Conservation (phyloP, 2,888 invertebrate species). For the Dolichomitus sp. region DNA sequence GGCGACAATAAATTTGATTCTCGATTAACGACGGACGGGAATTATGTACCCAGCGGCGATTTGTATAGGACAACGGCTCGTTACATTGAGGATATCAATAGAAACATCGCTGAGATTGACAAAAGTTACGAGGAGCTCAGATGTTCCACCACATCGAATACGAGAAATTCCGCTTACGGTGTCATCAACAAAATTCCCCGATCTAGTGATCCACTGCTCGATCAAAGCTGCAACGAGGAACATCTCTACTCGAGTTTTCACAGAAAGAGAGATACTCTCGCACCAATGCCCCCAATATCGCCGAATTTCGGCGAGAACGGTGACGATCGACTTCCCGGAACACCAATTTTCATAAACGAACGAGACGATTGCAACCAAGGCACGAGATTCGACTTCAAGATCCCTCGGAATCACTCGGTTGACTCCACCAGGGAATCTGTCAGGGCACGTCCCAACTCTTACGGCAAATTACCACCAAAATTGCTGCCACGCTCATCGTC, state of each 20-base stretch:
- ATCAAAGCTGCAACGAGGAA: conserved; percentile 38
- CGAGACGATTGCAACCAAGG: conserved; percentile 26
- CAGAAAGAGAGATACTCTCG: conserved; percentile 78
- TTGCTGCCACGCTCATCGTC: conserved; percentile 79
- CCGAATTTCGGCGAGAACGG: conserved; percentile 74
- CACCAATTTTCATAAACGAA: conserved; percentile 31
- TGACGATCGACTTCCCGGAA: conserved; percentile 60
- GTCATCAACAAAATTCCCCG: conserved; percentile 77
- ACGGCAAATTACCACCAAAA: conserved; percentile 79
- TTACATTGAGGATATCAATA: conserved; percentile 83
- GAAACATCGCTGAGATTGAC: conserved; percentile 82
- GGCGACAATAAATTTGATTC: conserved; percentile 57
- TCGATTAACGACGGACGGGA: conserved; percentile 72
- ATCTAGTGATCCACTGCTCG: conserved; percentile 53
- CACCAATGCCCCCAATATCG: conserved; percentile 81
- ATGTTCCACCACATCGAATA: conserved; percentile 68
- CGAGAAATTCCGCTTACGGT: conserved; percentile 73
- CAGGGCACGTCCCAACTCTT: conserved; percentile 75
- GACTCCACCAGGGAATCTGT: conserved; percentile 36
- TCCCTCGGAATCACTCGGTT: conserved; percentile 34
- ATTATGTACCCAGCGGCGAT: conserved; percentile 82
- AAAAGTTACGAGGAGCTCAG: conserved; percentile 80
- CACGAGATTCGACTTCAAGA: conserved; percentile 61
- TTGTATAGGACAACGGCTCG: conserved; percentile 80
- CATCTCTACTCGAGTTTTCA: conserved; percentile 71